phyloP scores from a whole-genome alignment of 2,797 vertebrate genomes.

The Coilia nasus region DNA sequence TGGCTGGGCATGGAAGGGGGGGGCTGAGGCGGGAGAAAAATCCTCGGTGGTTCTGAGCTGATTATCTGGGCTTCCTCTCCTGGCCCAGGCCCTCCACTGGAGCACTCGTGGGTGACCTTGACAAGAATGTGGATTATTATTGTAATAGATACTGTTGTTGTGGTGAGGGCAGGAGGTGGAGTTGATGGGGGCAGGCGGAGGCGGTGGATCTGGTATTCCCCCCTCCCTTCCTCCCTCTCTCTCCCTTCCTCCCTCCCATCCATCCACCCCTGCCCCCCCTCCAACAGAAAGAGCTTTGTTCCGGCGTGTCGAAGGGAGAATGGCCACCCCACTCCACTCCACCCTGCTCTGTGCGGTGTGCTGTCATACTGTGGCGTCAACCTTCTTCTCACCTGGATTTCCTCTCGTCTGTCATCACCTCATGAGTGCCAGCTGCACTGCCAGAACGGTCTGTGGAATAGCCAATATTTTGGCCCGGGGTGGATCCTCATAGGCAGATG shows the following conservation, averaged over 20 bases:
- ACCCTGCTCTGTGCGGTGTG: conserved; percentile 8
- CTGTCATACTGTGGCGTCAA: conserved; percentile 18
- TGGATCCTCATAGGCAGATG: neutral
- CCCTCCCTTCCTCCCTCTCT: conserved; percentile 8
- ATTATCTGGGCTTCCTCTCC: conserved; percentile 53
- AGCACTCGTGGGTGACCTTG: conserved; percentile 72
- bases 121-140: conserved; percentile 77
- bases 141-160: conserved; percentile 74
- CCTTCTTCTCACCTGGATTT: conserved; percentile 8
- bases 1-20: conserved; percentile 29
- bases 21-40: conserved; percentile 9
- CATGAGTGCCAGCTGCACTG: neutral
- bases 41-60: conserved; percentile 36
- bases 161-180: conserved; percentile 62
- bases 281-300: conserved; percentile 50
- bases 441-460: conserved; percentile 5
- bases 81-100: conserved; percentile 29
- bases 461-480: neutral
- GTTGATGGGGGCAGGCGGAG: conserved; percentile 45
- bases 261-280: conserved; percentile 13
- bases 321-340: neutral
- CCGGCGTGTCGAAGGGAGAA: conserved; percentile 26
- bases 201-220: conserved; percentile 42
- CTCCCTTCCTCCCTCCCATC: neutral
- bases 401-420: neutral